phyloP scores from a whole-genome alignment of 2,113 vertebrate species.

The Serinus canaria region DNA sequence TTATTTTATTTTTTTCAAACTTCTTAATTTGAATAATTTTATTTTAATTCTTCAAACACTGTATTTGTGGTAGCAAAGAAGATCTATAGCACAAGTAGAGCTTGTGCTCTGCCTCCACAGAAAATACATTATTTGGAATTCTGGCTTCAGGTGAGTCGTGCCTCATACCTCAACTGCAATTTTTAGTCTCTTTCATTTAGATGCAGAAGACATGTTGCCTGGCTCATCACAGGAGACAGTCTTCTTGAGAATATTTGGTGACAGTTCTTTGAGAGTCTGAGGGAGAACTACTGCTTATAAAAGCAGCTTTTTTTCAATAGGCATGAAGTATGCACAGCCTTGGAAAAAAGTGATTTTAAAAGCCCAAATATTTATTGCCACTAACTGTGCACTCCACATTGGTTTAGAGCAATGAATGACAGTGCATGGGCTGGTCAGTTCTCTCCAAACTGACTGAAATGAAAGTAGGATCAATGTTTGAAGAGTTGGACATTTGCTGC shows the following conservation, averaged over 20 bases:
- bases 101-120: background rate
- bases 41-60: background rate
- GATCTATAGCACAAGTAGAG: background rate
- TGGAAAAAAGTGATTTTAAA: background rate
- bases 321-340: background rate
- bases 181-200: background rate
- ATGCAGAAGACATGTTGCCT: background rate
- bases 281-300: background rate
- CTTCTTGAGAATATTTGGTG: background rate
- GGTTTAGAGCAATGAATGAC: background rate
- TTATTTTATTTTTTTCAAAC: background rate
- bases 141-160: background rate
- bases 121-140: background rate
- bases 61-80: background rate
- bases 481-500: background rate
- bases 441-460: background rate
- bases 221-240: background rate
- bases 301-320: background rate
- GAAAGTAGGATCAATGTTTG: background rate
- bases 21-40: background rate
- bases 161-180: background rate
- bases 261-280: background rate
- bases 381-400: background rate
- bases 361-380: background rate
- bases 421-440: background rate